phyloP scores from a whole-genome alignment of 2,797 vertebrate species.

The Acanthopagrus latus region DNA sequence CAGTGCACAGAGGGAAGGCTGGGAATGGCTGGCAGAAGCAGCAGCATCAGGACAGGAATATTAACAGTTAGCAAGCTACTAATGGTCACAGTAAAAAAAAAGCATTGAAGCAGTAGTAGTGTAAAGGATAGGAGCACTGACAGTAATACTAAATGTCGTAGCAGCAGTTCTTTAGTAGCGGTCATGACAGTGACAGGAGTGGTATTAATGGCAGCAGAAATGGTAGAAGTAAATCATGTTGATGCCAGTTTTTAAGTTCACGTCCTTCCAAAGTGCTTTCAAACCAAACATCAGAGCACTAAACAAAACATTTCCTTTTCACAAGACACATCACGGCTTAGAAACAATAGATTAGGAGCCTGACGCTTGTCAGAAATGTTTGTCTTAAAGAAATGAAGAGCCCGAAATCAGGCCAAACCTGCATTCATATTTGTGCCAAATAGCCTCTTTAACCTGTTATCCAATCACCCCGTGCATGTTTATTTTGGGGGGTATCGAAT shows the following conservation, averaged over 20 bases:
- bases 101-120: neutral
- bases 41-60: neutral
- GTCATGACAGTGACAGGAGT: neutral
- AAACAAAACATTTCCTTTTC: neutral
- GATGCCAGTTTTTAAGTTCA: conserved; percentile 1
- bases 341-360: neutral
- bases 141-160: neutral
- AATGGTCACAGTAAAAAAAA: neutral
- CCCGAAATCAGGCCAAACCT: neutral
- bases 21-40: neutral
- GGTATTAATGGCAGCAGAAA: neutral
- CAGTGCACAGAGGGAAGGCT: neutral
- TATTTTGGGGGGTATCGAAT: no score
- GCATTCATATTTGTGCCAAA: no score
- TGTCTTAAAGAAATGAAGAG: conserved; percentile 7
- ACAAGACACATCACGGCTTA: neutral
- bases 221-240: neutral
- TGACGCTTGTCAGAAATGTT: neutral
- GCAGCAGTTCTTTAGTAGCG: neutral
- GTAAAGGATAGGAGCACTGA: neutral
- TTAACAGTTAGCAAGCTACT: neutral
- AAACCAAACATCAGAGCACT: conserved; percentile 1
- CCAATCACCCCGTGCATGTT: no score
- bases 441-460: no score
- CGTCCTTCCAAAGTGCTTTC: neutral